These are phyloP conservation scores for Formica exsecta DNA, from an alignment of 1,140 invertebrate species.

Conservation along the genomic window DNA sequence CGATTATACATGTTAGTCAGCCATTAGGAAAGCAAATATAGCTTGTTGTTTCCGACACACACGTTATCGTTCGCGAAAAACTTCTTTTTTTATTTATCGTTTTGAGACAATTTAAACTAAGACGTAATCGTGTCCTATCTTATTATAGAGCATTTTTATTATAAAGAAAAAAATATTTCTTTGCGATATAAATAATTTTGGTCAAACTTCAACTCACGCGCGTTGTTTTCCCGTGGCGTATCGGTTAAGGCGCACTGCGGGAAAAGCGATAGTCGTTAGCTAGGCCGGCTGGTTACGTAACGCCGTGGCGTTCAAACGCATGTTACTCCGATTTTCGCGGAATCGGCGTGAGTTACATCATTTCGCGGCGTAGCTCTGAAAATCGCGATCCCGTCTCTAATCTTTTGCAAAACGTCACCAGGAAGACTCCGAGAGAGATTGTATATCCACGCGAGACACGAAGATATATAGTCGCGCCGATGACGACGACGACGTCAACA, in stretches of 20 bases:
- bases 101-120: not conserved
- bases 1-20: constrained; percentile 19
- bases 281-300: constrained; percentile 64
- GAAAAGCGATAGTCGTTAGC: constrained; percentile 33
- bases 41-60: constrained; percentile 28
- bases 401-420: not conserved
- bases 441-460: not conserved
- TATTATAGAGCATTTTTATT: not conserved
- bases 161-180: too few relatives aligned
- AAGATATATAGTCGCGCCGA: constrained; percentile 40
- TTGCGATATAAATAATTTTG: not conserved
- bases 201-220: not conserved
- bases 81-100: not conserved
- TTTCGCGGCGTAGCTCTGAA: not conserved
- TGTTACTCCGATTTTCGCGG: constrained; percentile 51
- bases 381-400: not conserved
- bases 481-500: constrained; percentile 49
- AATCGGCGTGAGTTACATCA: constrained; percentile 46
- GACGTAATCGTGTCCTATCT: not conserved
- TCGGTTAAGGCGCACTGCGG: not conserved
- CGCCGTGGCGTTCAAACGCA: constrained; percentile 1
- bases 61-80: not conserved
- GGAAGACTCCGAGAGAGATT: not conserved
- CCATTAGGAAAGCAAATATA: constrained; percentile 2
- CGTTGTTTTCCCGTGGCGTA: not conserved